Conservation (phyloP, 2,888 invertebrate genomes). For the Chymomyza caudatula region DNA sequence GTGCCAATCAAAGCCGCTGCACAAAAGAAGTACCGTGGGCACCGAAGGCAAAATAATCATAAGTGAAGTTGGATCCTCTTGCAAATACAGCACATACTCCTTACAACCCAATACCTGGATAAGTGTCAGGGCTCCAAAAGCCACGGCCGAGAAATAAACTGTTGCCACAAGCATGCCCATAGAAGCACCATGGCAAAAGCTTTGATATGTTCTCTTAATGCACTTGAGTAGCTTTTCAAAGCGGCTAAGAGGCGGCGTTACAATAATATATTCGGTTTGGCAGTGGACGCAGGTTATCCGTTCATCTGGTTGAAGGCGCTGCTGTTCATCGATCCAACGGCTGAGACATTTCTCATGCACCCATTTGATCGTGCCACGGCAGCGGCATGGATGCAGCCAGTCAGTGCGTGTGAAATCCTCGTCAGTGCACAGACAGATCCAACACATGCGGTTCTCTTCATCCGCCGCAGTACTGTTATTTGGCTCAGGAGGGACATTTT, state of each 20-base stretch:
- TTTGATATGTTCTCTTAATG: slow-evolving; percentile 31
- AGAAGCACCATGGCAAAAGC: slow-evolving; percentile 37
- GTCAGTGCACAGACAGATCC: slow-evolving; percentile 53
- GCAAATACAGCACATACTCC: slow-evolving; percentile 26
- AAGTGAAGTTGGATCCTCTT: slow-evolving; percentile 41
- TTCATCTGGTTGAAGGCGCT: slow-evolving; percentile 20
- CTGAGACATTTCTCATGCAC: slow-evolving; percentile 52
- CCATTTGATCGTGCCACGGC: slow-evolving; percentile 54
- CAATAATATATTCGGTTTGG: slow-evolving; percentile 47
- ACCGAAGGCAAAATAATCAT: slow-evolving; percentile 48
- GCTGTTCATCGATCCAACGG: slow-evolving; percentile 55
- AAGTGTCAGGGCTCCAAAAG: slow-evolving; percentile 47
- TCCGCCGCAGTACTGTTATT: not conserved
- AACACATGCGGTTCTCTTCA: slow-evolving; percentile 43
- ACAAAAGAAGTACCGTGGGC: slow-evolving; percentile 38
- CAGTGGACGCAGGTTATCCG: slow-evolving; percentile 47
- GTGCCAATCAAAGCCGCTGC: slow-evolving; percentile 45
- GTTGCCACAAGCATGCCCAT: slow-evolving; percentile 39
- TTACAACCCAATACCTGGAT: slow-evolving; percentile 39
- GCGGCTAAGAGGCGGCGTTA: slow-evolving; percentile 32
- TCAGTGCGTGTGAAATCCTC: slow-evolving; percentile 30
- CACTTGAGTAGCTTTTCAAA: slow-evolving; percentile 43
- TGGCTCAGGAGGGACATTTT: too few species aligned
- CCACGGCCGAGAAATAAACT: slow-evolving; percentile 42
- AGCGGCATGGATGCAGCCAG: slow-evolving; percentile 60